phyloP scores from a whole-genome alignment of 2,888 invertebrate species.

The Drosophila affinis region DNA sequence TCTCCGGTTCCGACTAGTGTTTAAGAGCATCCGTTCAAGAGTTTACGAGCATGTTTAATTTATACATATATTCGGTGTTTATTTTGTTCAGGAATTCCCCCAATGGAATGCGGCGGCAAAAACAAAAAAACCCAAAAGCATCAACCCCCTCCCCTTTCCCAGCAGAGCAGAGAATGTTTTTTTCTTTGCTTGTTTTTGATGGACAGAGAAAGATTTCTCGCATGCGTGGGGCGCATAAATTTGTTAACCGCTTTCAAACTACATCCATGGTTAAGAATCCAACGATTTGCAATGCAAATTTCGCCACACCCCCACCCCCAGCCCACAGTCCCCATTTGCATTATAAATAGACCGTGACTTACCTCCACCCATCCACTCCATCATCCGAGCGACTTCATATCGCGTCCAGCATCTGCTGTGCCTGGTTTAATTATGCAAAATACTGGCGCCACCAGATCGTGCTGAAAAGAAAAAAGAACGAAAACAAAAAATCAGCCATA shows the following conservation, averaged over 20 bases:
- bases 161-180: background rate
- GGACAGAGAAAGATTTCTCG: slow-evolving; percentile 35
- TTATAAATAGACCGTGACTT: slow-evolving; percentile 57
- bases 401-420: slow-evolving; percentile 54
- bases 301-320: background rate
- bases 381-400: slow-evolving; percentile 52
- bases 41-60: background rate
- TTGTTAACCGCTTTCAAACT: slow-evolving; percentile 53
- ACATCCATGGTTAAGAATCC: slow-evolving; percentile 20
- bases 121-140: slow-evolving; percentile 19
- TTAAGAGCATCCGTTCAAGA: slow-evolving; percentile 1
- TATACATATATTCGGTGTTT: slow-evolving; percentile 39
- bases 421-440: slow-evolving; percentile 71
- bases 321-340: slow-evolving; percentile 5
- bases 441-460: slow-evolving; percentile 63
- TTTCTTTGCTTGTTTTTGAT: background rate
- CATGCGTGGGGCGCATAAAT: slow-evolving; percentile 61
- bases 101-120: slow-evolving; percentile 47
- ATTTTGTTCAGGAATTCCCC: slow-evolving; percentile 61
- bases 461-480: slow-evolving; percentile 18
- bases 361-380: slow-evolving; percentile 24
- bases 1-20: slow-evolving; percentile 2
- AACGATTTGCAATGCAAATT: slow-evolving; percentile 67
- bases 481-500: background rate
- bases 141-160: background rate